Base-by-base conservation (phyloP, 1,140 invertebrate genomes). In the Medauroidea extradentata region DNA sequence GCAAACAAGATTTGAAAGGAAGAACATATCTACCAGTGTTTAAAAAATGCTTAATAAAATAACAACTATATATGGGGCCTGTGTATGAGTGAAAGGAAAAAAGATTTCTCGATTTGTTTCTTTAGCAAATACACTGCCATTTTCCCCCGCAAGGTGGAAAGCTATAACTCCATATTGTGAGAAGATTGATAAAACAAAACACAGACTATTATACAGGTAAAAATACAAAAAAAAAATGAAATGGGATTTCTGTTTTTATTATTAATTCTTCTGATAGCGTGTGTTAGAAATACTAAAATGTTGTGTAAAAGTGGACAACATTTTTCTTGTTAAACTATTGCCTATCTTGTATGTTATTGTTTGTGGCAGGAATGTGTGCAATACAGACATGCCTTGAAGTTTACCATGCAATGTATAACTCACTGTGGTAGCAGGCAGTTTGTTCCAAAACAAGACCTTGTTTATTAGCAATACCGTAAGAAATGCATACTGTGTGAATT, bases 71-170 rank as follows among this genome's bases (percentile, higher is more conserved):
- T 34, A 29, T 51, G 53, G 53, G 53, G 21, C 23, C 41, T 56
- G 53, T 56, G 53, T 55, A 55, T 56, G 42, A 56, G 53, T 56
- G 53, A 46, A 56, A 43, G 46, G 46, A 56, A 43, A 56, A 43
- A 43, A 55, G 27, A 43, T 23, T 42, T 24, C 53, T 56, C 44
- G 19, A 55, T 55, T 56, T 56, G 53, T 56, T 56, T 56, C 42
- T 56, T 56, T 56, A 56, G 53, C 53, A 56, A 56, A 43, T 56
- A 56, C 53, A 56, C 53, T 56, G 53, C 53, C 53, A 56, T 56
- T 56, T 56, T 56, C 53, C 42, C 53, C 53, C 43, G 25, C n/a
- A 46, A 56, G 53, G 42, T 56, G 42, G 29, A 54, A 39, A 56
- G 42, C 38, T 43, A 56, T 42, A 56, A 42, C 21, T 54, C 42